phyloP scores from a whole-genome alignment of 53 echinoderm and acorn worm species.

The Henricia sp. region DNA sequence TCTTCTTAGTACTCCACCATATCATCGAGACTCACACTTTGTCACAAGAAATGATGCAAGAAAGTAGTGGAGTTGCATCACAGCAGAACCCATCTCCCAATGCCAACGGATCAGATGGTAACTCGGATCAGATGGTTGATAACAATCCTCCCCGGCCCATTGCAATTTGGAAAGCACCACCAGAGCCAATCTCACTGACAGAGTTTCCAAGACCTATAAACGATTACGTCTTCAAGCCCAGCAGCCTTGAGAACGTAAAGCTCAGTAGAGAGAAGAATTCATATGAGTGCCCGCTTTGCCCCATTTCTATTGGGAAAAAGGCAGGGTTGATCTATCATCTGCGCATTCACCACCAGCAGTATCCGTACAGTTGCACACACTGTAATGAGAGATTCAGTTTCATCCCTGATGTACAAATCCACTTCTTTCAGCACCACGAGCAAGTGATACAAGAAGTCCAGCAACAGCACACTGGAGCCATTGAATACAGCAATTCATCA shows the following conservation, averaged over 20 bases:
- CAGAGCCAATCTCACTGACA: neutral
- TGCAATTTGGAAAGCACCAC: neutral
- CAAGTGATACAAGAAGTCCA: neutral
- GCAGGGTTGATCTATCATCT: slow-evolving; percentile 26
- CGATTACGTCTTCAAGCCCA: slow-evolving; percentile 33
- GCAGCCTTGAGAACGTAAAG: neutral
- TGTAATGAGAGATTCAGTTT: slow-evolving; percentile 25
- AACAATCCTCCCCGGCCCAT: neutral
- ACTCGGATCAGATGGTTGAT: neutral
- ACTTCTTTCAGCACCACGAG: slow-evolving; percentile 24
- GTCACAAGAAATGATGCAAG: neutral
- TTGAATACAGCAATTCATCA: neutral
- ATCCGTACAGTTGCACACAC: slow-evolving; percentile 19
- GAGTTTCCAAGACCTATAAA: neutral
- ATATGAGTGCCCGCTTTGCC: slow-evolving; percentile 12
- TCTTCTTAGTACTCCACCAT: slow-evolving; percentile 26
- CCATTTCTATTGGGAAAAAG: neutral
- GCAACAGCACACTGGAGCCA: neutral
- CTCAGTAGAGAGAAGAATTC: neutral
- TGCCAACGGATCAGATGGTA: neutral
- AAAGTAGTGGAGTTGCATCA: too few species aligned
- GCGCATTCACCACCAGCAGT: slow-evolving; percentile 15
- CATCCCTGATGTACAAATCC: slow-evolving; percentile 13
- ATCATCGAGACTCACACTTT: neutral
- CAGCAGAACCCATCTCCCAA: too few species aligned